Conservation (phyloP, 1,140 invertebrate species). For the Teleogryllus occipitalis region DNA sequence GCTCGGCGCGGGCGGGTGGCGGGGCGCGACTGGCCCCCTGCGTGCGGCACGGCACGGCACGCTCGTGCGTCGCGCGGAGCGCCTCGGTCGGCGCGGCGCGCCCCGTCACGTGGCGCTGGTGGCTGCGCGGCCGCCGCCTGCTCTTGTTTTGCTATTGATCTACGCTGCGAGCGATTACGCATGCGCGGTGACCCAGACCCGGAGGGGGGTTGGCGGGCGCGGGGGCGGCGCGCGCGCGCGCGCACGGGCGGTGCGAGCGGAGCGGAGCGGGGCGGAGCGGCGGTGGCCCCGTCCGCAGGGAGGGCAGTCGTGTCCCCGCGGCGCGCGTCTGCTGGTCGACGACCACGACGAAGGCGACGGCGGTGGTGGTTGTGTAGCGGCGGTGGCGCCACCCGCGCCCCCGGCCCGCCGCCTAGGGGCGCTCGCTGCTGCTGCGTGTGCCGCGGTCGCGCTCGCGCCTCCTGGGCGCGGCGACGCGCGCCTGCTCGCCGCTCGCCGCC, state of each 20-base stretch:
- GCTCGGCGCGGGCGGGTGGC: too few species aligned
- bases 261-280: constrained; percentile 23
- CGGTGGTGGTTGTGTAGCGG: too few species aligned
- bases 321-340: neutral
- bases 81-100: constrained; percentile 5
- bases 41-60: too few species aligned
- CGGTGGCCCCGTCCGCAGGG: constrained; percentile 21
- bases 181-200: constrained; percentile 9
- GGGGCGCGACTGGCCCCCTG: too few species aligned
- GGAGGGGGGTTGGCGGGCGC: constrained; percentile 26
- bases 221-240: constrained; percentile 36
- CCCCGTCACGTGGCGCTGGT: constrained; percentile 14
- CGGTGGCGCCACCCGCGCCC: too few species aligned
- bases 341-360: too few species aligned
- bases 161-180: neutral
- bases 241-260: constrained; percentile 31
- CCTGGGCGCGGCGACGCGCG: too few species aligned
- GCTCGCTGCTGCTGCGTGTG: too few species aligned
- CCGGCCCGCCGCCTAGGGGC: too few species aligned
- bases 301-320: neutral
- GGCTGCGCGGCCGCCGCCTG: neutral
- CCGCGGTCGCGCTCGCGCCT: too few species aligned
- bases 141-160: constrained; percentile 12
- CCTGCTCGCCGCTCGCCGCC: too few species aligned
- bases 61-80: too few species aligned